Base-by-base conservation (phyloP, 2,797 vertebrate species). In the Thripadectes ignobilis region DNA sequence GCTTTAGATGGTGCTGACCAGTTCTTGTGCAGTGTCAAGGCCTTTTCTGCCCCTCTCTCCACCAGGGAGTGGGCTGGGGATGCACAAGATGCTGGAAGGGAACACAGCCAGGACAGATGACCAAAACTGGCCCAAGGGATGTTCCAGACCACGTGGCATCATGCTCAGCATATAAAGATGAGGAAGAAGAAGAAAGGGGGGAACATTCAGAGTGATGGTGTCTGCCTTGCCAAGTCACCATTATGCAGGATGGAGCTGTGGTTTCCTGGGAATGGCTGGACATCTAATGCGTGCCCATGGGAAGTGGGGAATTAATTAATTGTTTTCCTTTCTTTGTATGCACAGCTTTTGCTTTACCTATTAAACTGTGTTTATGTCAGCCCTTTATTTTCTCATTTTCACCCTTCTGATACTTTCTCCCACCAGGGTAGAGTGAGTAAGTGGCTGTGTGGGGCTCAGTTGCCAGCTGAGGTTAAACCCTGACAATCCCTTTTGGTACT, bases 181-280 rank as follows among this genome's bases (percentile, higher is more conserved):
- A 6, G 10, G 7, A 22, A 48, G 55, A 81, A 15, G 32, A 71
- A 34, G 30, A 13, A 43, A 36, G 7, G 3, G 12, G 3, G 5
- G 6, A 1, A 1, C 3, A 6, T 48, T 59, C 32, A 38, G 24
- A 43, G 14, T 23, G 48, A 11, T 18, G 19, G 7, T 29, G 9
- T 18, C 21, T 63, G 24, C 26, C 32, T 80, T 57, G 38, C 12
- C 10, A 9, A 57, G 38, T 51, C 14, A 26, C 12, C 48, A 26
- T 19, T 32, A 9, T 0, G 0, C 45, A 10, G 20, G 59, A 23
- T 57, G 43, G 26, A 62, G 17, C 8, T 13, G 32, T 43, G 3
- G 43, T 32, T 55, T 39, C 62, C 43, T 74, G 68, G 29, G 38
- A 9, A 32, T 51, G 24, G 17, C 29, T 79, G 68, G 49, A 27